A percentile compares a stretch with the other conserved stretches of the same genome.
Conservation (phyloP, 2,113 vertebrate genomes). For the Pyxicephalus adspersus region DNA sequence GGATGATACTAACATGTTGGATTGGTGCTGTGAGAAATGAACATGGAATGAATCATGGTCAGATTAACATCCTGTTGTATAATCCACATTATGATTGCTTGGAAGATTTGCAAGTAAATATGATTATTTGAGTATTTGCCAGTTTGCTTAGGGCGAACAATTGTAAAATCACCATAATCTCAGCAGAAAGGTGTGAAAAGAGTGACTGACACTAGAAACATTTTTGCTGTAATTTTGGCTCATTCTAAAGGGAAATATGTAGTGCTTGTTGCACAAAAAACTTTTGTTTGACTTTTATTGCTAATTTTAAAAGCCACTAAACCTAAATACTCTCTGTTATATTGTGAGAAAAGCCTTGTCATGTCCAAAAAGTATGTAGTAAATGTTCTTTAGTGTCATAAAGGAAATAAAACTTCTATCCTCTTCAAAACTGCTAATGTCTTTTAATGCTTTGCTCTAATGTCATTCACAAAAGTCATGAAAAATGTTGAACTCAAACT, state of each 20-base stretch:
- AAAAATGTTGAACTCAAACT: too few relatives aligned
- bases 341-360: neutral
- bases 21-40: conserved; percentile 17
- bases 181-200: conserved; percentile 37
- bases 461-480: too few relatives aligned
- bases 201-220: conserved; percentile 31
- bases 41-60: conserved; percentile 37
- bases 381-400: too few relatives aligned
- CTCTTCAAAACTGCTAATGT: too few relatives aligned
- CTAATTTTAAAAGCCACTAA: conserved; percentile 2
- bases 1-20: neutral
- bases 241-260: neutral
- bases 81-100: conserved; percentile 53
- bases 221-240: conserved; percentile 26
- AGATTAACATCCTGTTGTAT: conserved; percentile 49
- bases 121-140: conserved; percentile 45
- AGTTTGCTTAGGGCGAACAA: conserved; percentile 54
- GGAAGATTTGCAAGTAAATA: conserved; percentile 54
- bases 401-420: too few relatives aligned
- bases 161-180: conserved; percentile 48
- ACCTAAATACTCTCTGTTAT: neutral
- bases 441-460: too few relatives aligned
- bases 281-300: neutral
- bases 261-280: conserved; percentile 17
- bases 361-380: neutral